Conservation (phyloP, 2,797 vertebrate species). For the Myoxocephalus aenaeus region DNA sequence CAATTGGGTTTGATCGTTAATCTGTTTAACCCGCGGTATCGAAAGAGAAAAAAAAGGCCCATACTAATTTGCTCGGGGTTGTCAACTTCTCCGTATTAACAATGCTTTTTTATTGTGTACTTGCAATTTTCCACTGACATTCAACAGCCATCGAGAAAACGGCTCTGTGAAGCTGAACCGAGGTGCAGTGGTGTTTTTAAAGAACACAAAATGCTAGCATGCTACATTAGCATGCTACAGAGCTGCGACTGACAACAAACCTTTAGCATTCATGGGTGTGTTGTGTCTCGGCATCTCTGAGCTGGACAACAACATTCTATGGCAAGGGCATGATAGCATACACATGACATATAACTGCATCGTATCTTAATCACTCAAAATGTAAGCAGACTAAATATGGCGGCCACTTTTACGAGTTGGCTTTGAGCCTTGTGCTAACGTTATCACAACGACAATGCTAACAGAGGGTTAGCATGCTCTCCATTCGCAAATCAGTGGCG, state of each 20-base stretch:
- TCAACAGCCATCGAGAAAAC: not conserved
- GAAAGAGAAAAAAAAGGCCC: not conserved
- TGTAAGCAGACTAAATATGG: no score
- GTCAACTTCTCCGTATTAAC: not conserved
- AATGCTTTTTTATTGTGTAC: not conserved
- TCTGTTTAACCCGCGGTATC: not conserved
- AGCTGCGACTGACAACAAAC: not conserved
- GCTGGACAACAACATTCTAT: not conserved
- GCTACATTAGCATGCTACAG: not conserved
- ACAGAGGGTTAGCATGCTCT: not conserved
- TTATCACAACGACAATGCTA: not conserved
- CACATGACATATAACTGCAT: not conserved
- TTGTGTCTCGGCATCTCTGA: not conserved
- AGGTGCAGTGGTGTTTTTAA: not conserved
- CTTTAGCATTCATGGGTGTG: not conserved
- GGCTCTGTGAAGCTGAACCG: not conserved
- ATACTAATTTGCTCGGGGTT: not conserved
- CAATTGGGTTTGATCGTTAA: not conserved
- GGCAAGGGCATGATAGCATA: not conserved
- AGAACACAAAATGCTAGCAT: not conserved
- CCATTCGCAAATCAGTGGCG: not conserved
- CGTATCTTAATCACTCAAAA: not conserved
- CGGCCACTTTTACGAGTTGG: not conserved
- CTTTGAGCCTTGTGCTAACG: not conserved
- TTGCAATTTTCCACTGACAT: not conserved